These are phyloP conservation scores for Alethe castanea DNA, from an alignment of 2,113 vertebrate genomes.

Conservation along the genomic window DNA sequence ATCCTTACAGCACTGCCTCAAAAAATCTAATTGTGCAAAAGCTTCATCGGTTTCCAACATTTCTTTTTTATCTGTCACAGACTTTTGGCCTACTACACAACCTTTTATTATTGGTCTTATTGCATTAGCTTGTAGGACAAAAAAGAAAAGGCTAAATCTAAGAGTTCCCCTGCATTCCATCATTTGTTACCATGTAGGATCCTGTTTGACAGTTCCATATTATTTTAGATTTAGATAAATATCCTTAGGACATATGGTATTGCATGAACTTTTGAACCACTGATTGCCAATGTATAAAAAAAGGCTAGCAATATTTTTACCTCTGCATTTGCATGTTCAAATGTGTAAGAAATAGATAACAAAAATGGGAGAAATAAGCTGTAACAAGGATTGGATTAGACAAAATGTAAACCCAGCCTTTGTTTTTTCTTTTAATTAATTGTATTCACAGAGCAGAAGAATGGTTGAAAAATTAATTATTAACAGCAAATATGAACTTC, in stretches of 20 bases:
- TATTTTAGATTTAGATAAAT: conserved; percentile 79
- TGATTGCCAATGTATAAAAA: conserved; percentile 36
- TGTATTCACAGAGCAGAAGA: conserved; percentile 14
- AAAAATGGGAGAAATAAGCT: not conserved
- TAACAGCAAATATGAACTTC: conserved; percentile 42
- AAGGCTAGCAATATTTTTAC: conserved; percentile 33
- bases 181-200: conserved; percentile 82
- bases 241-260: conserved; percentile 74
- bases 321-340: conserved; percentile 22
- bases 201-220: conserved; percentile 77
- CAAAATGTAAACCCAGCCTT: not conserved
- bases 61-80: conserved; percentile 86
- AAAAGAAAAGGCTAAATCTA: conserved; percentile 79
- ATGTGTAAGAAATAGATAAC: not conserved
- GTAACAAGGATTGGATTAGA: not conserved
- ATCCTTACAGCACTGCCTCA: conserved; percentile 89
- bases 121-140: conserved; percentile 83
- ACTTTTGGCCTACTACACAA: conserved; percentile 82
- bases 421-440: not conserved
- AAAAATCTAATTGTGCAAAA: conserved; percentile 96
- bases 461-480: conserved; percentile 23
- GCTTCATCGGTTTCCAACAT: conserved; percentile 97
- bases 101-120: conserved; percentile 88
- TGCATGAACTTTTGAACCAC: conserved; percentile 76
- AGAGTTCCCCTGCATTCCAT: conserved; percentile 86